Conservation (phyloP, 2,888 invertebrate genomes). For the Amphimallon solstitiale region DNA sequence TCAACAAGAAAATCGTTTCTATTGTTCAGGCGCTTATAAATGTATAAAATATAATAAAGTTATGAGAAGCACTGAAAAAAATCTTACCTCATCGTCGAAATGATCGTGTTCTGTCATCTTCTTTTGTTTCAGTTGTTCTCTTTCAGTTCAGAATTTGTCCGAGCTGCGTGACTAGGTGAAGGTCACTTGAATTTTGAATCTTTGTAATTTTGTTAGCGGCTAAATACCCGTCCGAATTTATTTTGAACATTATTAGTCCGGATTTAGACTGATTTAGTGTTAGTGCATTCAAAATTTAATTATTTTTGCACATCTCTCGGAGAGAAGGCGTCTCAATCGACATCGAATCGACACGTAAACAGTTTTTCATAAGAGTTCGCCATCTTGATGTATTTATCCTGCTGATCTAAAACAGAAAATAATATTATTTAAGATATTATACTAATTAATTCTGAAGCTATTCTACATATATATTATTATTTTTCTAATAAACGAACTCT, state of each 20-base stretch:
- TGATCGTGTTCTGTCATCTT: slow-evolving; percentile 54
- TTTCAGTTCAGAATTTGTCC: slow-evolving; percentile 29
- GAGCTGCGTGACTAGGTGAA: slow-evolving; percentile 22
- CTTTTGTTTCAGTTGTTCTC: slow-evolving; percentile 29
- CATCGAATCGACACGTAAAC: neutral
- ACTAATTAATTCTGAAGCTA: too few species aligned
- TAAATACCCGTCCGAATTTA: slow-evolving; percentile 11
- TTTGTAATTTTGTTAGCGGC: slow-evolving; percentile 6
- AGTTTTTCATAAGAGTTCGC: neutral
- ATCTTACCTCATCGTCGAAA: slow-evolving; percentile 56
- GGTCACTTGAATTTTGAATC: slow-evolving; percentile 24
- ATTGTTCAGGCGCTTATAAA: too few species aligned
- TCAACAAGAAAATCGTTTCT: too few species aligned
- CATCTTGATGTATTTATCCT: too few species aligned
- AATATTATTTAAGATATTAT: too few species aligned
- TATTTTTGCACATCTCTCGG: neutral
- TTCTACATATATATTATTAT: too few species aligned
- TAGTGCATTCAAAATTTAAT: slow-evolving; percentile 15
- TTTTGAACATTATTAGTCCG: slow-evolving; percentile 20
- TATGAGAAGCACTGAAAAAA: neutral
- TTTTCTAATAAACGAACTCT: neutral
- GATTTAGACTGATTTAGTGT: neutral
- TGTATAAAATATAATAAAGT: too few species aligned
- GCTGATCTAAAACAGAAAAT: too few species aligned
- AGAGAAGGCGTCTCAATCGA: neutral